Evolutionary conservation across 2,888 invertebrate species (phyloP), one percentile per base, ranked within the genome.

Genomic region (Abrostola triplasia): DNA sequence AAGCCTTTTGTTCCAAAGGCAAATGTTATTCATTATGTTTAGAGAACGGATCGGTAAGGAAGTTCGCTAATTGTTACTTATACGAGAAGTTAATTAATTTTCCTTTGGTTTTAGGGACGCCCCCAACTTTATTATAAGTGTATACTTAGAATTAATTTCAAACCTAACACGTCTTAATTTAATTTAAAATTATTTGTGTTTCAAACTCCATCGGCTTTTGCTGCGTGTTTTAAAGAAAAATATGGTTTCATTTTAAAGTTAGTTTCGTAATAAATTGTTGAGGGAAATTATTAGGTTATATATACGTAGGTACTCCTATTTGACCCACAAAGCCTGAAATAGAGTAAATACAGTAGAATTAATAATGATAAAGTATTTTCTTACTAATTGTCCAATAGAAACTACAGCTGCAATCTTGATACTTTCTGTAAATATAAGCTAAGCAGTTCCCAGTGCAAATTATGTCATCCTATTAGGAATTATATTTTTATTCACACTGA

Each of bases 81-180:
- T 75, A 68, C 76, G 69, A 62, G 61, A 76, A 78, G 61, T 79
- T 83, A 80, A 83, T 83, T 83, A 82, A 84, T 79, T 79, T 80
- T 76, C 73, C 65, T 67, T 71, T 72, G 73, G 75, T 79, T 80
- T 75, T 59, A 60, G 62, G 60, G 52, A 60, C 51, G 67, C 57
- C 59, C 59, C 60, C 48, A 67, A 76, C 58, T 73, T 76, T 59
- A 67, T 67, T 65, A 65, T 48, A 59, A 65, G 57, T 48, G 40
- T 66, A 53, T 66, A 64, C 40, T 67, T 49, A 63, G 51, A 67
- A 67, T 70, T 70, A 74, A 73, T 73, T 67, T 62, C 55, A 57
- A 66, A 67, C 42, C 44, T 58, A 70, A 79, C 70, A 65, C 51
- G 56, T 77, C 59, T 70, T 73, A 70, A 76, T 77, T 70, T 67